Evolutionary conservation across 37 sponge, comb jelly and placozoan genomes (phyloP).

Genomic region (Eunapius fragilis): DNA sequence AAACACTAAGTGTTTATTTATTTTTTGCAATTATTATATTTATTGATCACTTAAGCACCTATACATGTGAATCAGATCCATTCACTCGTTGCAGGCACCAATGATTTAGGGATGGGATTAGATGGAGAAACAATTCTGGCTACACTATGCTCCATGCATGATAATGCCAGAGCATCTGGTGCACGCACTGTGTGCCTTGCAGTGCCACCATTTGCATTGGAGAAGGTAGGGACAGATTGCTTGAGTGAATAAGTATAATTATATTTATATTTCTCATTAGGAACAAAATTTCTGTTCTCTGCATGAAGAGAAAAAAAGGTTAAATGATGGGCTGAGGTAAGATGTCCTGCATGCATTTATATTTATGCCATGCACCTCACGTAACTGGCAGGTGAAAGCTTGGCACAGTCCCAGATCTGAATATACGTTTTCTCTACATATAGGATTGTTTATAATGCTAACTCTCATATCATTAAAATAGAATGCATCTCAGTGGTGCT

Average conservation of each 20-base stretch:
- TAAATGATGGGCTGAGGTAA: background rate
- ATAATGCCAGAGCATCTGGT: slow-evolving; percentile 27
- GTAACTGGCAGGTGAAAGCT: too few relatives aligned
- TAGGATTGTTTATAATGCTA: too few relatives aligned
- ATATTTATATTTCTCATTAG: background rate
- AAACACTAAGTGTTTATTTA: too few relatives aligned
- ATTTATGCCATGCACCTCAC: background rate
- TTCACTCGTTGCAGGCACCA: slow-evolving; percentile 5
- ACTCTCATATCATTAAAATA: too few relatives aligned
- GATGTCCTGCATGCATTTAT: background rate
- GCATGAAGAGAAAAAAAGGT: background rate
- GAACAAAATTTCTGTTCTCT: background rate
- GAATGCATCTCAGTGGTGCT: too few relatives aligned
- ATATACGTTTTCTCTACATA: too few relatives aligned
- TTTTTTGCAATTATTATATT: too few relatives aligned
- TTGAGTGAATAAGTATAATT: background rate
- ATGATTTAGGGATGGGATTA: slow-evolving; percentile 27
- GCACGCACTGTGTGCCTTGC: slow-evolving; percentile 12
- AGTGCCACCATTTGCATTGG: slow-evolving; percentile 18
- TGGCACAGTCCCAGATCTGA: too few relatives aligned
- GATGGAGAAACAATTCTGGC: slow-evolving; percentile 7
- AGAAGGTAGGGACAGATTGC: slow-evolving; percentile 8
- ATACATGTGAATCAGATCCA: background rate
- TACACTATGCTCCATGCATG: slow-evolving; percentile 16
- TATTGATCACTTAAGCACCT: background rate